Percentiles rank a stretch among this genome's conserved stretches.
Evolutionary conservation across 1,140 invertebrate genomes (phyloP).

Genomic region (Lepidostoma basale): DNA sequence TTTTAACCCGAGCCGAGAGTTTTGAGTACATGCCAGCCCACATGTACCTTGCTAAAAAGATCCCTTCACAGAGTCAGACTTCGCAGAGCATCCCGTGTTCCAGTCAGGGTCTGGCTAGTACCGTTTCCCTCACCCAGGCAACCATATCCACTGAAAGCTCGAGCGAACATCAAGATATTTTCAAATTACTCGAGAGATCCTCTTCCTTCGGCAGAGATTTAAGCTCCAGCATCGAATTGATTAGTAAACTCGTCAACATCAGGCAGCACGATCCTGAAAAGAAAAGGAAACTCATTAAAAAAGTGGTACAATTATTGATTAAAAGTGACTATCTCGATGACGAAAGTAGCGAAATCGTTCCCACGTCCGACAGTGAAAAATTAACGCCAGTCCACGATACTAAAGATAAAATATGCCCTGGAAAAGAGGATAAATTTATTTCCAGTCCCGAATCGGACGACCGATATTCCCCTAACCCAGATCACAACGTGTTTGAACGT

Average conservation of each 20-base stretch:
- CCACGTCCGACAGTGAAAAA: not conserved
- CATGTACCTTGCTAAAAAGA: slow-evolving; percentile 50
- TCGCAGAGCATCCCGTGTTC: slow-evolving; percentile 30
- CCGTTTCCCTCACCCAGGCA: not conserved
- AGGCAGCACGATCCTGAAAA: slow-evolving; percentile 50
- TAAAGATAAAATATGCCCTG: slow-evolving; percentile 2
- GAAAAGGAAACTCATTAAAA: slow-evolving; percentile 55
- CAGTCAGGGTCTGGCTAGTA: not conserved
- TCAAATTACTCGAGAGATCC: not conserved
- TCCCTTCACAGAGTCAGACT: not conserved
- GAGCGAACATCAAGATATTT: not conserved
- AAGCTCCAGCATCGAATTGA: slow-evolving; percentile 53
- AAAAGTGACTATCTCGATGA: slow-evolving; percentile 55
- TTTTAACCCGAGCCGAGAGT: slow-evolving; percentile 57
- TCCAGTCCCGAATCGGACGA: too few species aligned
- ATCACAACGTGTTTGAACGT: too few species aligned
- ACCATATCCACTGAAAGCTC: not conserved
- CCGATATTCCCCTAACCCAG: too few species aligned
- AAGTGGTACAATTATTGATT: slow-evolving; percentile 54
- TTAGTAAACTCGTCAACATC: slow-evolving; percentile 48
- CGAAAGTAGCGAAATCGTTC: slow-evolving; percentile 46
- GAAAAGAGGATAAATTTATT: too few species aligned
- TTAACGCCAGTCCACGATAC: not conserved
- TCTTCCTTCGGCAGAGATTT: slow-evolving; percentile 54
- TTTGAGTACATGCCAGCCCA: slow-evolving; percentile 62